A percentile compares a stretch with the other conserved stretches of the same genome.
Evolutionary conservation across 2,113 vertebrate genomes (phyloP).

Genomic region (Chinchilla lanigera): DNA sequence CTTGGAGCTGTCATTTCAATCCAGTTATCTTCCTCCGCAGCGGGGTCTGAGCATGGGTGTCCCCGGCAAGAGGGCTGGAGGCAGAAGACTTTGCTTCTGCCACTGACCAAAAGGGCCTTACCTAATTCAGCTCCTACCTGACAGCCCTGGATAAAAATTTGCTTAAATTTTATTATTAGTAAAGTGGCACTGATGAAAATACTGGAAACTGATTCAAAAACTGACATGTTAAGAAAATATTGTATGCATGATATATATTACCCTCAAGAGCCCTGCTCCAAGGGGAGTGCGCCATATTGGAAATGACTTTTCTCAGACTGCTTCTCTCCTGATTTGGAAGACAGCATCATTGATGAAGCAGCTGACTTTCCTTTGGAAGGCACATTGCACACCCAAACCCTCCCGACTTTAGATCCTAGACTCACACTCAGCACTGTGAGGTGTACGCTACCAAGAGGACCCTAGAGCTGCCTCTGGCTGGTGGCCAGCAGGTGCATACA

Average conservation of each 20-base stretch:
- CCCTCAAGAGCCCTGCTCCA: not conserved
- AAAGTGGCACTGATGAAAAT: not conserved
- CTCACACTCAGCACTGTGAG: not conserved
- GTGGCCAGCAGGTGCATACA: fast-evolving
- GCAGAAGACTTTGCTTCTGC: not conserved
- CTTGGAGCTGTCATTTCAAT: not conserved
- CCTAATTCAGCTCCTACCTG: not conserved
- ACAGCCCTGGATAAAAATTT: not conserved
- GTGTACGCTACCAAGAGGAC: not conserved
- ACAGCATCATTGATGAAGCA: not conserved
- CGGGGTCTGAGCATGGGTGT: fast-evolving
- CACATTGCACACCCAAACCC: not conserved
- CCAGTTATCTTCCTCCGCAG: not conserved
- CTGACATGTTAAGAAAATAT: not conserved
- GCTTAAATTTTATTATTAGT: not conserved
- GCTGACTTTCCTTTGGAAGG: not conserved
- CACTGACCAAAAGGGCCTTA: not conserved
- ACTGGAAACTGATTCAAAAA: not conserved
- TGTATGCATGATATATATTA: not conserved
- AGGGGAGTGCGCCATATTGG: not conserved
- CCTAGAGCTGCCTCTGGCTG: not conserved
- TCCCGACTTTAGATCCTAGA: not conserved
- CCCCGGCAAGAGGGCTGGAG: not conserved
- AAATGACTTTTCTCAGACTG: not conserved
- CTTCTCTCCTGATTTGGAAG: not conserved